Percentiles rank a stretch among this genome's conserved stretches.
phyloP scores from a whole-genome alignment of 2,888 invertebrate genomes.

The Ichneumoninae sp. region DNA sequence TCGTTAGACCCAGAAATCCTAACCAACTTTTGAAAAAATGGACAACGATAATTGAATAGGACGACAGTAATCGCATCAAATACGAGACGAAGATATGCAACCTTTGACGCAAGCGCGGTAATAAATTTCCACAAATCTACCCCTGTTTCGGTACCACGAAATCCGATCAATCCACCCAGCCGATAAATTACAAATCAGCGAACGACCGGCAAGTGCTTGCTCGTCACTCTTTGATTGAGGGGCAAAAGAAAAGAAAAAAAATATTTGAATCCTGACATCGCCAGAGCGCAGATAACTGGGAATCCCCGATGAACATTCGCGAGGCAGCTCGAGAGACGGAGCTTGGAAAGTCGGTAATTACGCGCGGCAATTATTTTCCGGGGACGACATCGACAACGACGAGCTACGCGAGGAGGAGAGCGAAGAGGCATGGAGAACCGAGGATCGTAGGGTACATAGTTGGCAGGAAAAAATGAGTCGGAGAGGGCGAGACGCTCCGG shows the following conservation, averaged over 20 bases:
- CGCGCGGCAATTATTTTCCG: conserved; percentile 77
- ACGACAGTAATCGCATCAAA: neutral
- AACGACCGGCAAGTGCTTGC: conserved; percentile 49
- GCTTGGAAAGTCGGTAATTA: conserved; percentile 76
- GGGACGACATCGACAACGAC: conserved; percentile 57
- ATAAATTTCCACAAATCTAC: neutral
- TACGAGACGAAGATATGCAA: neutral
- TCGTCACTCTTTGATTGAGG: conserved; percentile 54
- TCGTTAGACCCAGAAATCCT: neutral
- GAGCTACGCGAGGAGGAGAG: conserved; percentile 3
- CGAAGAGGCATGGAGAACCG: conserved; percentile 35
- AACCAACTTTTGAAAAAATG: neutral
- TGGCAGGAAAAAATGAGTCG: conserved; percentile 26
- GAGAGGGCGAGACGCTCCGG: conserved; percentile 14
- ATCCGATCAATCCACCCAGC: conserved; percentile 46
- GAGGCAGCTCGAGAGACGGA: conserved; percentile 29
- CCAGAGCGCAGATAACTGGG: conserved; percentile 35
- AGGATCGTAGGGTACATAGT: conserved; percentile 38
- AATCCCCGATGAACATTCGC: conserved; percentile 35
- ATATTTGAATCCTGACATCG: conserved; percentile 11
- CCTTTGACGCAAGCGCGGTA: neutral
- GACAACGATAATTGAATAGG: neutral
- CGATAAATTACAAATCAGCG: conserved; percentile 57
- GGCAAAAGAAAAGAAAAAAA: neutral
- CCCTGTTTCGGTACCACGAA: conserved; percentile 4